Base-by-base conservation (phyloP, 2,113 vertebrate genomes). In the Peromyscus polionotus region DNA sequence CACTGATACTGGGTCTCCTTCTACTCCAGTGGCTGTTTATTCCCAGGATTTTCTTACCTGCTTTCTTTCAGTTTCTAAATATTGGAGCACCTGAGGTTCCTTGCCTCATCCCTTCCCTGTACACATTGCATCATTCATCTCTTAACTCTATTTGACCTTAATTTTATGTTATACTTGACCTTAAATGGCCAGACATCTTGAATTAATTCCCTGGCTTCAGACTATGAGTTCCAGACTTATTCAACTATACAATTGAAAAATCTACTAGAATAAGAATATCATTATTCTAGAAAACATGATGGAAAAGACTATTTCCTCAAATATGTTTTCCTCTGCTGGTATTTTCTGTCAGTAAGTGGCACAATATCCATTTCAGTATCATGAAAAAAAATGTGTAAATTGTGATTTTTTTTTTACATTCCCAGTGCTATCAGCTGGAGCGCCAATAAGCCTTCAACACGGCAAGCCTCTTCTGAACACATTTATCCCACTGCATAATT, bases 1-100 rank as follows among this genome's bases (percentile, higher is more conserved):
- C 31, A 67, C 17, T 68, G 9, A 9, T 33, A 8, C 36, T 39
- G 39, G 8, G 48, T 68, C 0, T 9, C 39, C 28, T 75, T 33
- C 57, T 17, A 31, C 19, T 6, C 7, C n/a, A 0, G 0, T 4
- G n/a, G 42, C 22, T 54, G 2, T 42, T 36, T 22, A 0, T 45
- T 59, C 16, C 28, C 6, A 13, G 51, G 28, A 4, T 59, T 22
- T 14, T 63, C 36, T 67, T n/a, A 33, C n/a, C 33, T 80, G 13
- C 54, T 24, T 67, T 7, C 31, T 57, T 14, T 76, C 24, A 33
- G 11, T 87, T 76, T 51, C 51, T 31, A 24, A 80, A 51, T 28
- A 19, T 33, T 11, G 13, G 26, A 1, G 7, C 3, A 14, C 17
- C 3, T 0, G 9, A 26, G 33, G 17, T 5, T 31, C 45, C 63